Conservation (phyloP, 2,797 vertebrate genomes). For the Gephyroberyx darwinii region DNA sequence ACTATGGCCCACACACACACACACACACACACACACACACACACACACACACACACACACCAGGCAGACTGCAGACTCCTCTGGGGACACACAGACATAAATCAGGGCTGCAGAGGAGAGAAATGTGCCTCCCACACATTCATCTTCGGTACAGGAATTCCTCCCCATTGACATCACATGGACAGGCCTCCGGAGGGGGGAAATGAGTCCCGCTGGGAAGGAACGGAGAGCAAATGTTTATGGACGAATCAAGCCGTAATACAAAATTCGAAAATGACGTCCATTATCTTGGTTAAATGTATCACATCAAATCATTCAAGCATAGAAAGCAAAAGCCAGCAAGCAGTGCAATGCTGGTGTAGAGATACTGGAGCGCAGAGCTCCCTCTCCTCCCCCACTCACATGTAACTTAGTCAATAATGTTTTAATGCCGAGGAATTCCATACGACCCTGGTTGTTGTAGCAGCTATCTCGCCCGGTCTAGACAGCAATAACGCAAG, state of each 20-base stretch:
- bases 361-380: background rate
- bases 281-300: background rate
- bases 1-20: background rate
- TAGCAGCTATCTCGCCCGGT: conserved; percentile 4
- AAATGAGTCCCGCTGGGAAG: background rate
- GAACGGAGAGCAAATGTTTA: conserved; percentile 9
- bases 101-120: conserved; percentile 30
- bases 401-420: conserved; percentile 3
- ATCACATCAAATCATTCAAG: background rate
- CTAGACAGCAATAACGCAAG: conserved; percentile 1
- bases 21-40: background rate
- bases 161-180: background rate
- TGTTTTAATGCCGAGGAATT: conserved; percentile 14
- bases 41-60: background rate
- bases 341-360: background rate
- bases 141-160: conserved; percentile 18
- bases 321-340: background rate
- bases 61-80: conserved; percentile 44
- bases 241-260: conserved; percentile 4
- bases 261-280: background rate
- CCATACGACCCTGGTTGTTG: background rate
- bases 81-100: conserved; percentile 28
- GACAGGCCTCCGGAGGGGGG: background rate
- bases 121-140: conserved; percentile 23
- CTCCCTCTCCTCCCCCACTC: conserved; percentile 5